Evolutionary conservation across 2,888 invertebrate species (phyloP), one percentile per base, ranked within the genome.

Genomic region (Amblyjoppa fuscipennis): DNA sequence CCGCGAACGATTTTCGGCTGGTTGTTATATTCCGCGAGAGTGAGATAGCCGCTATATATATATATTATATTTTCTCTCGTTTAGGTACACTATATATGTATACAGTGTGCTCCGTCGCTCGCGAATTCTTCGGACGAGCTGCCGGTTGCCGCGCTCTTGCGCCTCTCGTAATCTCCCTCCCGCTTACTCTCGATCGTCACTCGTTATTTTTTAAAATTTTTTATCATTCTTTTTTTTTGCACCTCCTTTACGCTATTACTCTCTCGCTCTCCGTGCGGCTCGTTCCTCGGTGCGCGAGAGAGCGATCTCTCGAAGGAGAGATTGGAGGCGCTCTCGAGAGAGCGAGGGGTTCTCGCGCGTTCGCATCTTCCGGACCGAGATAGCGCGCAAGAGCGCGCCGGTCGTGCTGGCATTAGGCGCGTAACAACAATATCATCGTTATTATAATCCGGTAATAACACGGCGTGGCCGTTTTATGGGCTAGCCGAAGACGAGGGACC

Each of bases 391-490:
- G 51, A 61, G 56, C 74, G 80, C 56, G 80, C 56, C 53, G 82
- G 71, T 77, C 71, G 76, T 83, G 56, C 69, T 75, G 79, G 89
- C 89, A 90, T 91, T 91, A 91, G 91, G 88, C 88, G 90, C 89
- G 88, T 91, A 91, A 91, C 91, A 91, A 90, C 89, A 88, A 89
- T 90, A 89, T 89, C 89, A 90, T 90, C 91, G 90, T 91, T 91
- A 91, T 91, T 91, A 91, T 91, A 91, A 91, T 91, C 90, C 88
- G 91, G 91, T 91, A 91, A 91, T 91, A 90, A 91, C 88, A 91
- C 85, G 89, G 88, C 88, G 87, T 88, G 86, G 82, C 88, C 88
- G 88, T 87, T 85, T 90, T 86, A 90, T 88, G 85, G 31, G 85
- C 85, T 84, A 59, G 80, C 68, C 74, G 34, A 16, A 79, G 84